phyloP scores from a whole-genome alignment of 2,888 invertebrate genomes.

The Hirtodrosophila cameraria region DNA sequence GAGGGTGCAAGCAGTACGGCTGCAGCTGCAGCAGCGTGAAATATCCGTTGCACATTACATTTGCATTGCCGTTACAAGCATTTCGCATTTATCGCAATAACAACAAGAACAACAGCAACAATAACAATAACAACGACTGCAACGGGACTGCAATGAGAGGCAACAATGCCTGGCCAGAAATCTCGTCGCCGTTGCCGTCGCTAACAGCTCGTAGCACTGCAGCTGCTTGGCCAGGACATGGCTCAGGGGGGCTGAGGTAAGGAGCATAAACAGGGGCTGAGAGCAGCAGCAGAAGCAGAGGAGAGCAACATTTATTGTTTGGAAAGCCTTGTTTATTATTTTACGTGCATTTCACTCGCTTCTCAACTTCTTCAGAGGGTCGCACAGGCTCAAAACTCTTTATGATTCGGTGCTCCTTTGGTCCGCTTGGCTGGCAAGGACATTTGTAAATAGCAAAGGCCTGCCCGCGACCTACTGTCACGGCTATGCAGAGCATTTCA shows the following conservation, averaged over 20 bases:
- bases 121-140: slow-evolving; percentile 10
- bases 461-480: slow-evolving; percentile 23
- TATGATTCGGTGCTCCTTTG: slow-evolving; percentile 60
- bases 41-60: slow-evolving; percentile 75
- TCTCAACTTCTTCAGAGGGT: slow-evolving; percentile 11
- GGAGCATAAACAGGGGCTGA: neutral
- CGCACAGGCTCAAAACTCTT: slow-evolving; percentile 40
- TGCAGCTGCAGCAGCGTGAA: slow-evolving; percentile 57
- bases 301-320: slow-evolving; percentile 72
- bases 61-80: slow-evolving; percentile 78
- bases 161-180: slow-evolving; percentile 61
- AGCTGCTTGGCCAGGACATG: too few species aligned
- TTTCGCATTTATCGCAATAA: slow-evolving; percentile 72
- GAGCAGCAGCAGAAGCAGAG: slow-evolving; percentile 13
- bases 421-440: slow-evolving; percentile 55
- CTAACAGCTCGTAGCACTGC: slow-evolving; percentile 65
- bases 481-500: slow-evolving; percentile 26
- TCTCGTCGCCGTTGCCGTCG: slow-evolving; percentile 61
- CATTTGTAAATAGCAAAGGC: slow-evolving; percentile 70
- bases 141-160: slow-evolving; percentile 24
- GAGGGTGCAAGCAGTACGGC: neutral
- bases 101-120: slow-evolving; percentile 19
- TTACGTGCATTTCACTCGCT: slow-evolving; percentile 73
- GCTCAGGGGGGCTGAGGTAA: slow-evolving; percentile 3
- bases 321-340: slow-evolving; percentile 79